Base-by-base conservation (phyloP, 2,797 vertebrate genomes). In the Vultur gryphus region DNA sequence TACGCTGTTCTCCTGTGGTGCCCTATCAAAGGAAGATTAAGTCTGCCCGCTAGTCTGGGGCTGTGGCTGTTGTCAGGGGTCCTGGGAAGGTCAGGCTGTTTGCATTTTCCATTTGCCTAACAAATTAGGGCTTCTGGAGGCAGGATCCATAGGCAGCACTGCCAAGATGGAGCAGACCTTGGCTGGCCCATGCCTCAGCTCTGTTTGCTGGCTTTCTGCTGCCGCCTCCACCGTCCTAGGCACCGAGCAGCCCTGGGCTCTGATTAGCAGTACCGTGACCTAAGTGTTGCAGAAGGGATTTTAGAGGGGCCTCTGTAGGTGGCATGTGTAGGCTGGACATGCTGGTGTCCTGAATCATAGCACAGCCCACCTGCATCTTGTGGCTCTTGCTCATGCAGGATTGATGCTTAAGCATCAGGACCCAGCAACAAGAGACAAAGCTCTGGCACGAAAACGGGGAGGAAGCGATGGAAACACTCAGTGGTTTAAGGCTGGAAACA, bases 1-100 rank as follows among this genome's bases (percentile, higher is more conserved):
- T 5, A 21, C 0, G 1, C 4, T 0, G 0, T 26, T 10, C 73
- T 85, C 84, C 93, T 21, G 46, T 4, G 0, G 11, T 87, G 89
- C 48, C 48, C 71, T 87, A 55, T 76, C 92, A 95, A 93, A 96
- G 80, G 51, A 55, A 52, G 62, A 89, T 89, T 67, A 80, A 85
- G 62, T 62, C 84, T 6, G 7, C 62, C 62, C 64, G 77, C 87
- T 55, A 25, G 33, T 31, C 43, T 58, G 86, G 77, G 73, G 5
- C 80, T 67, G 76, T 54, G 57, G 72, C 41, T 94, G 67, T 76
- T 93, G 29, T 69, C 87, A 66, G 75, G 72, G 70, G 77, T 58
- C 61, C 66, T 39, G 77, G 41, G 61, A 65, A 90, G 70, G 88
- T 93, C 93, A 89, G 66, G 16, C 43, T 81, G 29, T 41, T 89